Base-by-base conservation (phyloP, 1,140 invertebrate species). In the Helicoverpa armigera region DNA sequence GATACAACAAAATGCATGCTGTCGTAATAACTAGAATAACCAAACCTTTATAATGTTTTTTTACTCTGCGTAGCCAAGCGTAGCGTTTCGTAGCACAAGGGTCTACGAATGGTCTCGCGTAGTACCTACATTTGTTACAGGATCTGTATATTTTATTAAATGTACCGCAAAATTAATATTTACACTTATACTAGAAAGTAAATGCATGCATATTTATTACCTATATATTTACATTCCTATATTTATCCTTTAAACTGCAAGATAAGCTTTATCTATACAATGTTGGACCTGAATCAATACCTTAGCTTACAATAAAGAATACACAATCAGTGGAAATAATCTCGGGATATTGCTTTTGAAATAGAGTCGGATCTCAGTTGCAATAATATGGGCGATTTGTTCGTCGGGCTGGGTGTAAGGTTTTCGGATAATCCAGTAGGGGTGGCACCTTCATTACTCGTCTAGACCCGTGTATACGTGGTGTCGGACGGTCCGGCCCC, bases 301-400 rank as follows among this genome's bases (percentile, higher is more conserved):
- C 35, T 43, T 29, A 23, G 18, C 12, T 4, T 61, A 61, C 23
- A 61, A 31, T 29, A 61, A 61, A 29, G n/a, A 31, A 31, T 13
- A 31, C 23, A 10, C 23, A 29, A 58, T 58, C 18, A 14, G 12
- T 29, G 12, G 48, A 43, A 29, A 65, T n/a, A 35, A 35, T 3
- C 29, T 65, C n/a, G 2, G 14, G 31, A 1, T 35, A 65, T 35
- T 35, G 14, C 61, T 65, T 43, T 35, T 43, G 31, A n/a, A 65
- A 65, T n/a, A 63, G 3, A 11, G 14, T 65, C n/a, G 29, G 31
- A 16, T 31, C 3, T 23, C n/a, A n/a, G 18, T 51, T 23, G 48
- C 48, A 69, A 69, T 69, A 69, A 69, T 51, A 69, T 69, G n/a
- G 48, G 10, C 14, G 14, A 69, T 35, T 51, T 51, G 18, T 69